These are phyloP conservation scores for Chroicocephalus ridibundus DNA, from an alignment of 2,113 vertebrate species.

Conservation along the genomic window DNA sequence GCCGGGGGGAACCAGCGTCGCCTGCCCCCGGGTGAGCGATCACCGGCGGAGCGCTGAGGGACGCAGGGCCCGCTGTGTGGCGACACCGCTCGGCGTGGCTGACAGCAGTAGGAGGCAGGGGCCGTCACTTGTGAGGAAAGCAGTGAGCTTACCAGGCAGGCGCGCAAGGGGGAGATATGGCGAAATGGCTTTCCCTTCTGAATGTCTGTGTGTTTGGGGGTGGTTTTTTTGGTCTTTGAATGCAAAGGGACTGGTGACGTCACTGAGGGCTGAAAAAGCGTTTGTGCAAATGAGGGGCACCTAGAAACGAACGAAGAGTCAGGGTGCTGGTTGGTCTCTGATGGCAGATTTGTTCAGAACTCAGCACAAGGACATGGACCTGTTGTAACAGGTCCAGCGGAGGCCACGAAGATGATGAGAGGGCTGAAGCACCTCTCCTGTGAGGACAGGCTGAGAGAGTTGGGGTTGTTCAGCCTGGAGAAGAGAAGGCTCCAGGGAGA, in stretches of 20 bases:
- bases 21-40: accelerated
- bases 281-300: neutral
- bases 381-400: neutral
- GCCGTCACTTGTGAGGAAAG: accelerated
- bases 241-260: accelerated
- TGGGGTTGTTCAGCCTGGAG: neutral
- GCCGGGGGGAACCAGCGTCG: neutral
- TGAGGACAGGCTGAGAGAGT: neutral
- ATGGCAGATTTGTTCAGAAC: no score
- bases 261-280: accelerated
- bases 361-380: no score
- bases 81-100: no score
- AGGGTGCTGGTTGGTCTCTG: no score
- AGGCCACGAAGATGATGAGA: neutral
- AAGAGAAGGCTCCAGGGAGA: neutral
- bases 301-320: neutral
- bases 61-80: accelerated
- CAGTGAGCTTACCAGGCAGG: accelerated
- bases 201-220: accelerated
- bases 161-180: accelerated
- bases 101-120: neutral
- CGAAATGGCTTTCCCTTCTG: accelerated
- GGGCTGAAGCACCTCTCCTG: neutral
- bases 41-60: neutral
- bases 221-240: no score